Conservation (phyloP, 2,888 invertebrate genomes). For the Lissonota sp. region DNA sequence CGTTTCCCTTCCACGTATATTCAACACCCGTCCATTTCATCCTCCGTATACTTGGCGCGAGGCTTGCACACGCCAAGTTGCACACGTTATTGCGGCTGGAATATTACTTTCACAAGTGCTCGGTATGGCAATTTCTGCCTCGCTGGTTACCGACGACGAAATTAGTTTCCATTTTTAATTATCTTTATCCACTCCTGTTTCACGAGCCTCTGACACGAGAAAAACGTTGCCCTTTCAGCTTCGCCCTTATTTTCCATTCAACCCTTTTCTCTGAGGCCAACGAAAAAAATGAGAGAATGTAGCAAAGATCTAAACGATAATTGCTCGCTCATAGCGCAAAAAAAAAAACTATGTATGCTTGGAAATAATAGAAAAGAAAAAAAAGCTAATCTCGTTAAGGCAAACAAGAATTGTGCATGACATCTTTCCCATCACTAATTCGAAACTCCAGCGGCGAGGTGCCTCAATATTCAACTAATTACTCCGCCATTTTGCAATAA, state of each 20-base stretch:
- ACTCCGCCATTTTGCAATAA: too few species aligned
- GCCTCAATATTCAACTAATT: too few species aligned
- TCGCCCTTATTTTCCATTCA: background rate
- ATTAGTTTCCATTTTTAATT: slow-evolving; percentile 76
- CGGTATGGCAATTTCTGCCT: slow-evolving; percentile 49
- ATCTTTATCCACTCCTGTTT: slow-evolving; percentile 55
- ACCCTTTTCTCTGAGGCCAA: too few species aligned
- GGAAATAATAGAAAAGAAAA: too few species aligned
- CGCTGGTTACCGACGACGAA: slow-evolving; percentile 62
- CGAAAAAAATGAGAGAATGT: too few species aligned
- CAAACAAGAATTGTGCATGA: too few species aligned
- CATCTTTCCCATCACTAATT: too few species aligned
- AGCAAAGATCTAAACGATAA: too few species aligned
- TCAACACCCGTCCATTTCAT: background rate
- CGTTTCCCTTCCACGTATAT: background rate
- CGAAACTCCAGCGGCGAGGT: too few species aligned
- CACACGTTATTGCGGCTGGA: slow-evolving; percentile 66
- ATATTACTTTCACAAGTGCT: slow-evolving; percentile 70
- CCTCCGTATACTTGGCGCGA: background rate
- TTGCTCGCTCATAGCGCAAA: too few species aligned
- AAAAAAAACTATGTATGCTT: too few species aligned
- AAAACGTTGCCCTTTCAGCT: background rate
- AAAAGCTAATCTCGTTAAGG: too few species aligned
- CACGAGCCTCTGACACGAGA: background rate
- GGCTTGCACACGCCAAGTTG: slow-evolving; percentile 56